Base-by-base conservation (phyloP, 1,140 invertebrate species). In the Drosophila prosaltans region DNA sequence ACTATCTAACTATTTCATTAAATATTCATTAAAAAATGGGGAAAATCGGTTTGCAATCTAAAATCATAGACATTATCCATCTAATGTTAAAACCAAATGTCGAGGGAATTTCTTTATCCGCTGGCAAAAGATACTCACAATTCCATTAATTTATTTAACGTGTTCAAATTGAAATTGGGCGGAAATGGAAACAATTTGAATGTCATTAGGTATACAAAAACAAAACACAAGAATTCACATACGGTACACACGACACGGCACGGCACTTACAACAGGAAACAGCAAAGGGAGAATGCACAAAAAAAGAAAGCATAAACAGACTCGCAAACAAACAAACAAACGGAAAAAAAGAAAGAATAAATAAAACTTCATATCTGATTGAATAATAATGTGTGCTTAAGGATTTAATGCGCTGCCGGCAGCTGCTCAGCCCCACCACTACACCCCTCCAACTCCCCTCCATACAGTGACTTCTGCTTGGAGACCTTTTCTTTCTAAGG, bases 361-460 rank as follows among this genome's bases (percentile, higher is more conserved):
- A 80, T 78, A 70, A 77, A 80, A 81, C 77, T 75, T 73, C 80
- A 89, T 88, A 88, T 88, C 83, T 89, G 83, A 88, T 88, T 88
- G 83, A 88, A 88, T 88, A 88, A 88, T 88, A 88, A 88, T 88
- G 77, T 89, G 84, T 88, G 84, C 83, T 88, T 83, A 89, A 80
- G 84, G 74, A 80, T 89, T 83, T 83, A 88, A 88, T 88, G 84
- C 67, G 80, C 71, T 80, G 65, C 60, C 64, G 80, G 70, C 78
- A 80, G 74, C 70, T 80, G 77, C 80, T 69, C 10, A 59, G 10
- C 7, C 10, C 65, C 57, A 2, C n/a, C 28, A 16, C 36, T 55
- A 10, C 10, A 3, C 39, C 2, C 9, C 39, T 6, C 3, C 36
- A 4, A 9, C 1, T 2, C 39, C 39, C 8, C 39, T 2, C 9